Conservation (phyloP, 2,888 invertebrate species). For the Alloscopus bannaensis region DNA sequence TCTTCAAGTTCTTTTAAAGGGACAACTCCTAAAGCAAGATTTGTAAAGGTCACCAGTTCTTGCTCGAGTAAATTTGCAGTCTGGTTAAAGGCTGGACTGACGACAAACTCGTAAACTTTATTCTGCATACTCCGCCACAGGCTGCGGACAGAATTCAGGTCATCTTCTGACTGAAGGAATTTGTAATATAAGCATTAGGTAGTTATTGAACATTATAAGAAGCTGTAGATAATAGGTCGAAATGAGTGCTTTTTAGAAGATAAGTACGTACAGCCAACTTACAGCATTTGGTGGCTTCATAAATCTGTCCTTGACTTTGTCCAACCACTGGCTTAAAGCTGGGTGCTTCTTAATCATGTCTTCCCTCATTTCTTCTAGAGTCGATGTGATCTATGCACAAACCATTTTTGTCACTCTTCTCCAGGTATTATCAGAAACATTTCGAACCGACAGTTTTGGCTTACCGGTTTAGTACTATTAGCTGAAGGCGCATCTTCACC, state of each 20-base stretch:
- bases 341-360: constrained; percentile 3
- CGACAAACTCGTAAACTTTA: constrained; percentile 23
- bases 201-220: background rate
- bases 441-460: background rate
- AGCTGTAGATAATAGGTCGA: background rate
- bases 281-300: constrained; percentile 5
- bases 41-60: background rate
- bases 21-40: background rate
- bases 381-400: background rate
- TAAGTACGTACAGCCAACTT: constrained; percentile 9
- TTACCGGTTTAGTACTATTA: background rate
- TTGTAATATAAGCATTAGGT: background rate
- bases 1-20: constrained; percentile 18
- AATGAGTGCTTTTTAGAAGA: background rate
- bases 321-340: constrained; percentile 1
- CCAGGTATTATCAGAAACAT: background rate
- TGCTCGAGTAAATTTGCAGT: background rate
- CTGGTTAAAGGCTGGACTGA: background rate
- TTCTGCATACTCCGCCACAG: background rate
- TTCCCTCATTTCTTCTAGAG: background rate
- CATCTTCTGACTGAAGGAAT: constrained; percentile 18
- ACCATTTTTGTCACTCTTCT: background rate
- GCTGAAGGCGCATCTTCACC: background rate
- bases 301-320: background rate
- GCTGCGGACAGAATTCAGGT: background rate